Evolutionary conservation across 2,888 invertebrate genomes (phyloP), one percentile per base, ranked within the genome.

Genomic region (Orthosia gothica): DNA sequence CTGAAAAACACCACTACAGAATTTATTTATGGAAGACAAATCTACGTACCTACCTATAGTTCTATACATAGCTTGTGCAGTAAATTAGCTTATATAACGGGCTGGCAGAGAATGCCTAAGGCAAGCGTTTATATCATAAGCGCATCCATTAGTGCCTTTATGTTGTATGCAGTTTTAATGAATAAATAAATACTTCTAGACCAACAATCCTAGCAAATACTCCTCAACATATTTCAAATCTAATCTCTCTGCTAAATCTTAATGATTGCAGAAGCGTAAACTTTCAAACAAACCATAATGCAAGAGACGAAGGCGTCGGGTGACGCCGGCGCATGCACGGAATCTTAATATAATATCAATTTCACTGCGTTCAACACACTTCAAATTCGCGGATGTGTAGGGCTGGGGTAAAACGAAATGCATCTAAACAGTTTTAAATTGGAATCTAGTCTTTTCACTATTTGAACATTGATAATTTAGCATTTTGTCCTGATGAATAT

Each of bases 271-370:
- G 40, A 58, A 68, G 45, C 20, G 15, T 58, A 66, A 23, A 63
- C 40, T 63, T 64, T 52, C 55, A 68, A 67, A 70, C 13, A 63
- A n/a, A 61, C 57, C 32, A 32, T 23, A 50, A 16, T 26, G 50
- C 70, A 66, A 32, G 57, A 82, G 86, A 82, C 76, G 81, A 79
- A 59, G 80, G 84, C 69, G 86, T 88, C 86, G 87, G 84, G 76
- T 87, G 88, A 81, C 88, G 80, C 62, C 82, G 81, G 86, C 86
- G 90, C 90, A 91, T 89, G 91, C 88, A 79, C 70, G 83, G 93
- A 92, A 92, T 92, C 85, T 89, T 84, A 90, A 92, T 91, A 89
- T 86, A 80, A 84, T 82, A 82, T 82, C 79, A 80, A 87, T 81
- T 84, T 84, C 76, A 77, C 83, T 85, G 87, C 86, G 74, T 82